These are phyloP conservation scores for Chironomus striatipennis DNA, from an alignment of 1,140 invertebrate species.

Conservation along the genomic window DNA sequence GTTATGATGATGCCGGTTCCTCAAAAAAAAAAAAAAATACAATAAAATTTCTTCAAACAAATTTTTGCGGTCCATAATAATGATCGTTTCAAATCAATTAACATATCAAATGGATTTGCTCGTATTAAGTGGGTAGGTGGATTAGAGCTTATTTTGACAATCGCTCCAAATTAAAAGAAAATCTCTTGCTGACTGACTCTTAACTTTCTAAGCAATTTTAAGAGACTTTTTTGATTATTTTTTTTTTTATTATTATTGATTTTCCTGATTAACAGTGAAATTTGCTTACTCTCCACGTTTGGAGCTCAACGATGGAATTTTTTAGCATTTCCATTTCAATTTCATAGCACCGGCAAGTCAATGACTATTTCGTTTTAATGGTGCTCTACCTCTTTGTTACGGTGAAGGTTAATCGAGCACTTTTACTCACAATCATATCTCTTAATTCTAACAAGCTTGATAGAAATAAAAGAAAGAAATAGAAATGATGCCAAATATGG, in stretches of 20 bases:
- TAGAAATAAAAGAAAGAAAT: no score
- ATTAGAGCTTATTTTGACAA: not conserved
- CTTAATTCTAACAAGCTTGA: not conserved
- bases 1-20: no score
- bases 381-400: not conserved
- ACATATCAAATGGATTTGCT: not conserved
- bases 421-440: not conserved
- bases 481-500: not conserved
- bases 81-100: not conserved
- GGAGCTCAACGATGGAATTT: no score
- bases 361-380: no score
- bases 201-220: not conserved
- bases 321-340: no score
- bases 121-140: conserved; percentile 3
- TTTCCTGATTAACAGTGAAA: not conserved
- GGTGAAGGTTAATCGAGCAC: not conserved
- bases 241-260: no score
- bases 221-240: not conserved
- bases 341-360: no score
- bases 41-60: no score
- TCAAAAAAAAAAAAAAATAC: no score
- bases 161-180: not conserved
- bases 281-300: not conserved
- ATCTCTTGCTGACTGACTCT: not conserved
- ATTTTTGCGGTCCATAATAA: not conserved